Conservation (phyloP, 2,797 vertebrate genomes). For the Myotis findleyi region DNA sequence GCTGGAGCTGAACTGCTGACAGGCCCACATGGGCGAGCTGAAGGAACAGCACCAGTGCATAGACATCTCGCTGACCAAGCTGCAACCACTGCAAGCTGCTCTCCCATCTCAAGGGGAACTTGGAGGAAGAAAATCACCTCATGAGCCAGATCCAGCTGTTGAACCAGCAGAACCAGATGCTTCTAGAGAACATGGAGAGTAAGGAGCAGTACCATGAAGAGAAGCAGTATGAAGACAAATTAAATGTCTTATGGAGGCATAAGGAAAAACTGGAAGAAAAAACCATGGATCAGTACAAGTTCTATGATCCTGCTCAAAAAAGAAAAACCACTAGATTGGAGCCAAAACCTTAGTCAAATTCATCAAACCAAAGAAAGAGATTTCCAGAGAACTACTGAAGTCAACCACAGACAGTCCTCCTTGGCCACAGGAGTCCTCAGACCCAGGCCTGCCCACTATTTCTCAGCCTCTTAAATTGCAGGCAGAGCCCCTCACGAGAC, state of each 20-base stretch:
- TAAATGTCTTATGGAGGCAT: conserved; percentile 95
- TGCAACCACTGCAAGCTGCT: conserved; percentile 98
- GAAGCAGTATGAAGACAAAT: conserved; percentile 94
- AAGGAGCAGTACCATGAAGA: conserved; percentile 97
- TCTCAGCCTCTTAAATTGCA: conserved; percentile 83
- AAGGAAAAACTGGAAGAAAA: conserved; percentile 99
- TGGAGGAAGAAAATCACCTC: conserved; percentile 99
- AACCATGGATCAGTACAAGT: conserved; percentile 99
- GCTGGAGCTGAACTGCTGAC: conserved; percentile 93
- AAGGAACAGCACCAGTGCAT: conserved; percentile 94
- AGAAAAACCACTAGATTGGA: conserved; percentile 95
- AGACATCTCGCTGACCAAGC: conserved; percentile 95
- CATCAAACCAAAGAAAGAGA: conserved; percentile 96
- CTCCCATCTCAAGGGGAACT: conserved; percentile 95
- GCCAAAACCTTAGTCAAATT: conserved; percentile 95
- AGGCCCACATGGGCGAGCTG: conserved; percentile 91
- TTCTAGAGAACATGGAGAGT: conserved; percentile 97
- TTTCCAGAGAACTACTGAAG: conserved; percentile 88
- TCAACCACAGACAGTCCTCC: conserved; percentile 86
- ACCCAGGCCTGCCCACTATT: conserved; percentile 79
- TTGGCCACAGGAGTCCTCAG: conserved; percentile 80
- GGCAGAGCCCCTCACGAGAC: conserved; percentile 81
- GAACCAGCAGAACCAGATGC: conserved; percentile 96
- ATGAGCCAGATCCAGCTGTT: conserved; percentile 97
- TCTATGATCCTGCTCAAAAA: conserved; percentile 93